A percentile compares a stretch with the other conserved stretches of the same genome.
These are phyloP conservation scores for Montifringilla adamsi DNA, from an alignment of 2,113 vertebrate genomes.

Conservation along the genomic window DNA sequence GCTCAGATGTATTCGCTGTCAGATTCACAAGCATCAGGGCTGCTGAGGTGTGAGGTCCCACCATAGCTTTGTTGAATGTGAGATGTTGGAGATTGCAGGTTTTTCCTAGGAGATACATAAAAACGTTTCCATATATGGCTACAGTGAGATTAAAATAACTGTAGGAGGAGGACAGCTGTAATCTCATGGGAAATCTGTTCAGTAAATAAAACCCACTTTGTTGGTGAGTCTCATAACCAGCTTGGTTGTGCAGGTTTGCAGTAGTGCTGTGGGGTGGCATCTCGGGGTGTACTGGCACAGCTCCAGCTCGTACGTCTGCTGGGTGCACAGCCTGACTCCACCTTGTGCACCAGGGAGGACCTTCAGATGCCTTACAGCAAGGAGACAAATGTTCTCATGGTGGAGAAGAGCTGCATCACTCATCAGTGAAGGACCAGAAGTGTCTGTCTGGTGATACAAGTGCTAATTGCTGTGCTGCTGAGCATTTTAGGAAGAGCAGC, in stretches of 20 bases:
- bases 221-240: neutral
- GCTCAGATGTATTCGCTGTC: neutral
- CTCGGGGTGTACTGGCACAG: rapidly evolving
- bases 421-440: neutral
- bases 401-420: neutral
- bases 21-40: neutral
- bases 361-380: neutral
- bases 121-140: neutral
- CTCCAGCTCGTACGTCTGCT: rapidly evolving
- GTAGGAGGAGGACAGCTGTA: neutral
- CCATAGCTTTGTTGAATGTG: too few relatives aligned
- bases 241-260: neutral
- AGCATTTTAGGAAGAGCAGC: neutral
- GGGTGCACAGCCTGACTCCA: too few relatives aligned
- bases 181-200: neutral
- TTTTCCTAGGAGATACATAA: neutral
- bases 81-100: too few relatives aligned
- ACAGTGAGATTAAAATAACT: neutral
- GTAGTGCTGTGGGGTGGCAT: rapidly evolving
- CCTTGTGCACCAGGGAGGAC: neutral
- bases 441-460: neutral
- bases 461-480: neutral
- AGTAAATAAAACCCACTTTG: neutral
- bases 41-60: neutral
- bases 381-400: neutral